Base-by-base conservation (phyloP, 2,888 invertebrate species). In the Ectobius pallidus region DNA sequence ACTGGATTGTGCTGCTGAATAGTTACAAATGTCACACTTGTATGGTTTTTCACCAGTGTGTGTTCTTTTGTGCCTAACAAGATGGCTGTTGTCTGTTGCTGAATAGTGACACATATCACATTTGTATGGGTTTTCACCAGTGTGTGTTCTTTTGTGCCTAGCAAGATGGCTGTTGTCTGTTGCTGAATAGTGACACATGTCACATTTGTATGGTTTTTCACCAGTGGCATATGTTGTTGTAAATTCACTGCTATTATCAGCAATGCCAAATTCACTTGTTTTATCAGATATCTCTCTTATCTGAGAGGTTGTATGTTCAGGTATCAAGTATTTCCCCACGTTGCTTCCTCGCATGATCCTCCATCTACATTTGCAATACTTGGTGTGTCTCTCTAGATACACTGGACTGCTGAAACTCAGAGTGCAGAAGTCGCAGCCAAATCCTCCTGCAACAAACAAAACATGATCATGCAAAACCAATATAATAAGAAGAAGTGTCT, bases 31-130 rank as follows among this genome's bases (percentile, higher is more conserved):
- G 14, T 32, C 14, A 63, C 70, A 70, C 20, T 42, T 22, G 14
- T 62, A 70, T 3, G 63, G 49, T n/a, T 70, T 70, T 30, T 63
- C 30, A 18, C 63, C 63, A 30, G 70, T 63, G 49, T 70, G 70
- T 20, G 46, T 46, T 30, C 20, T 44, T 39, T 22, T 32, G 20
- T 34, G 70, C 3, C 16, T 62, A 9, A 6, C 6, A 7, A 63
- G 20, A 25, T 46, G 9, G 9, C 1, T 1, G 18, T 1, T 27
- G 1, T 46, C 22, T 32, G 30, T 18, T n/a, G 14, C 11, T 16
- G 11, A 9, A 14, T 25, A 18, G 27, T 42, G 20, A 63, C 62
- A 70, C n/a, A 32, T 27, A 3, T 27, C n/a, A 46, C 70, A 70
- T 3, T 46, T n/a, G 46, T 46, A 70, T 7, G 70, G 63, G 9